A percentile compares a stretch with the other conserved stretches of the same genome.
Evolutionary conservation across 2,888 invertebrate genomes (phyloP).

Genomic region (Amphipyra berbera): DNA sequence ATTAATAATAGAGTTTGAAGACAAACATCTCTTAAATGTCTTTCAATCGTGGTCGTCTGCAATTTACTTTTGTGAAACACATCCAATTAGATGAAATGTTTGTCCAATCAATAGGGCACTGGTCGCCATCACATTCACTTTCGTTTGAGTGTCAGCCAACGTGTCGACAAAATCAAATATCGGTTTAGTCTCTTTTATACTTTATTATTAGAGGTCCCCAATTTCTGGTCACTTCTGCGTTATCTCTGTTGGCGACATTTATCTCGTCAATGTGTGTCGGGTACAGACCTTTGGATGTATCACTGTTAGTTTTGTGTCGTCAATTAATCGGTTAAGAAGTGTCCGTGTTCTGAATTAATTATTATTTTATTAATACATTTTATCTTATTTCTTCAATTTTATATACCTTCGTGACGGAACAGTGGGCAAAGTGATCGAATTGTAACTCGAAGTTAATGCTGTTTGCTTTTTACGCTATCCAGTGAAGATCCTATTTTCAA

Average conservation of each 20-base stretch:
- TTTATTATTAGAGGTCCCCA: conserved; percentile 55
- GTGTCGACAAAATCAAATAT: conserved; percentile 5
- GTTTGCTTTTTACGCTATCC: not conserved
- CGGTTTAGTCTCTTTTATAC: conserved; percentile 24
- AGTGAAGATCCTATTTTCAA: conserved; percentile 10
- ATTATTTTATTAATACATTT: conserved; percentile 4
- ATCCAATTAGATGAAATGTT: conserved; percentile 17
- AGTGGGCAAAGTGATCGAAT: conserved; percentile 4
- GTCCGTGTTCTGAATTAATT: conserved; percentile 11
- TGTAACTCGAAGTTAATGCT: not conserved
- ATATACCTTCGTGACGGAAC: not conserved
- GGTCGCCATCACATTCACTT: conserved; percentile 13
- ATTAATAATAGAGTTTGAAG: too few relatives aligned
- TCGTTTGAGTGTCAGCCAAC: conserved; percentile 8
- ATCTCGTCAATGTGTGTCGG: conserved; percentile 76
- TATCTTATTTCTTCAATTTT: conserved; percentile 9
- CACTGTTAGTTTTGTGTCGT: conserved; percentile 51
- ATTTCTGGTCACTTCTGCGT: conserved; percentile 58
- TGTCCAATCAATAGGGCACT: conserved; percentile 29
- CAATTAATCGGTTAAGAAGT: conserved; percentile 38
- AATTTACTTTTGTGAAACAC: too few relatives aligned
- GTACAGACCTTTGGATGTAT: conserved; percentile 60
- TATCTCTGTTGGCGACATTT: conserved; percentile 78
- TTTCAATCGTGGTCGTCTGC: too few relatives aligned
- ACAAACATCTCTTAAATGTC: too few relatives aligned